Conservation (phyloP, 2,797 vertebrate genomes). For the Euthynnus affinis region DNA sequence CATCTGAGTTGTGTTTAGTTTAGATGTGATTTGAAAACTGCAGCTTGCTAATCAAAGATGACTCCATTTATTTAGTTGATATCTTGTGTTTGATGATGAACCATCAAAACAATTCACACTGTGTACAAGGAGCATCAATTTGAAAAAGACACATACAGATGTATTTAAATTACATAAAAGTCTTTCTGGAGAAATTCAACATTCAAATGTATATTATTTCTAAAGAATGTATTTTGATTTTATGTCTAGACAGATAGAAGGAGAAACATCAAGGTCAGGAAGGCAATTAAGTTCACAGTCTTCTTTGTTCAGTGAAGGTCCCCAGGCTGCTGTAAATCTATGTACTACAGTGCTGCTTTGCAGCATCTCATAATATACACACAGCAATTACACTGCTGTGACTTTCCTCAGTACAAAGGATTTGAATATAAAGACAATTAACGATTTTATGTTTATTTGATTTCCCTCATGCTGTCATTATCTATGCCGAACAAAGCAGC, state of each 20-base stretch:
- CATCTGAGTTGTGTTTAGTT: background rate
- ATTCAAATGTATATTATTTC: slow-evolving; percentile 7
- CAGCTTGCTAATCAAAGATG: background rate
- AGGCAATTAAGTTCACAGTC: slow-evolving; percentile 55
- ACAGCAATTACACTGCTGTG: slow-evolving; percentile 71
- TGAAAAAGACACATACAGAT: background rate
- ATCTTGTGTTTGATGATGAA: background rate
- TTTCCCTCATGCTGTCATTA: slow-evolving; percentile 76
- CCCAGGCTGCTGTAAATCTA: slow-evolving; percentile 67
- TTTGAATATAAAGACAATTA: slow-evolving; percentile 85
- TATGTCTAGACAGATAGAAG: slow-evolving; percentile 13
- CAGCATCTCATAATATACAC: slow-evolving; percentile 60
- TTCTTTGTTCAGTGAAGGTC: slow-evolving; percentile 64
- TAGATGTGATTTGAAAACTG: background rate
- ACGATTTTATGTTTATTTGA: slow-evolving; percentile 82
- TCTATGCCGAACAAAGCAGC: slow-evolving; percentile 69
- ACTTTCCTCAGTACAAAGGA: slow-evolving; percentile 70
- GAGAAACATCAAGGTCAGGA: slow-evolving; percentile 48
- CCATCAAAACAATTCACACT: background rate
- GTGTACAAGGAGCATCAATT: background rate
- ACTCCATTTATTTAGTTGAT: background rate
- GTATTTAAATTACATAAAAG: background rate
- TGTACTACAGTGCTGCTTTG: slow-evolving; percentile 49
- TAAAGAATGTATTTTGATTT: slow-evolving; percentile 2
- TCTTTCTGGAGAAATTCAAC: background rate